These are phyloP conservation scores for Xylota segnis DNA, from an alignment of 2,888 invertebrate species.

Conservation along the genomic window DNA sequence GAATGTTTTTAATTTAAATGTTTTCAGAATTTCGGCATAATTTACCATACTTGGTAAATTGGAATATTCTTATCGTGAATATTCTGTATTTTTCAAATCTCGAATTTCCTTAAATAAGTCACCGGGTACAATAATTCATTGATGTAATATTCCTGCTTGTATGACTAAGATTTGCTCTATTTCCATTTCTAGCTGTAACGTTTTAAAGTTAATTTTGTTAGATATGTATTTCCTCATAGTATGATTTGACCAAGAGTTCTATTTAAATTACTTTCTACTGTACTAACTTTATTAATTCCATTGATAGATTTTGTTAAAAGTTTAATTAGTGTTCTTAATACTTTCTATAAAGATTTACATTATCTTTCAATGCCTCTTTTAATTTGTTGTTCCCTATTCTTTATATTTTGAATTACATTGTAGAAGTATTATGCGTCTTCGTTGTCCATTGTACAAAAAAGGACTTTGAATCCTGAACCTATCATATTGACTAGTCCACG, in stretches of 20 bases:
- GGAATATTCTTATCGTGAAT: constrained; percentile 1
- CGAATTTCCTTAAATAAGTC: constrained; percentile 18
- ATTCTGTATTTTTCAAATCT: constrained; percentile 2
- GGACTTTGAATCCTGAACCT: constrained; percentile 10
- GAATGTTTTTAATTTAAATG: constrained; percentile 16
- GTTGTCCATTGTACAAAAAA: neutral
- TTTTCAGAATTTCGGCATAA: constrained; percentile 25
- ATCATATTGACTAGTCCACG: constrained; percentile 6
- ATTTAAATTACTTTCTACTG: constrained; percentile 1
- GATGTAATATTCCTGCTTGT: constrained; percentile 23
- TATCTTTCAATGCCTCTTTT: constrained; percentile 22
- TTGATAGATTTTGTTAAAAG: neutral
- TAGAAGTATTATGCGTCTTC: constrained; percentile 22
- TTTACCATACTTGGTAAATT: constrained; percentile 23
- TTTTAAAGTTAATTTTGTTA: neutral
- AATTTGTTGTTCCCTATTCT: constrained; percentile 10
- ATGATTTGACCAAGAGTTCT: neutral
- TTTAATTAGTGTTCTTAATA: neutral
- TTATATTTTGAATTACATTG: constrained; percentile 11
- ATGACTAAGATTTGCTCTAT: constrained; percentile 13
- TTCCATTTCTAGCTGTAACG: neutral
- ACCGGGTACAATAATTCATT: neutral
- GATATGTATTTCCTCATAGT: constrained; percentile 8
- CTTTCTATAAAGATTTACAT: constrained; percentile 11
- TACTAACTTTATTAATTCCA: constrained; percentile 13